phyloP scores from a whole-genome alignment of 2,113 vertebrate genomes.

The Lagopus muta region DNA sequence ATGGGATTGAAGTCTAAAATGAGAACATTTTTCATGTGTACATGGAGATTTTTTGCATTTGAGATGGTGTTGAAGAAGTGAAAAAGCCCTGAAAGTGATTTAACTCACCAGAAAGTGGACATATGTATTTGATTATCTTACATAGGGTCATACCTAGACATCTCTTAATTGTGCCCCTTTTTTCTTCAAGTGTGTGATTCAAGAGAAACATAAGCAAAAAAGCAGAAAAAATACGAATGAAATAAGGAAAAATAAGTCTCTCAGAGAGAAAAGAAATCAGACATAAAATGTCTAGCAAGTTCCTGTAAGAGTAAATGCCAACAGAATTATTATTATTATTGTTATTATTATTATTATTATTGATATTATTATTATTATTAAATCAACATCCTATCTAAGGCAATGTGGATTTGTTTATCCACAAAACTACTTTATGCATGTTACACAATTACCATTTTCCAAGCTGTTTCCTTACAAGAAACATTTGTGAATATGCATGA shows the following conservation, averaged over 20 bases:
- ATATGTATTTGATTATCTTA: background rate
- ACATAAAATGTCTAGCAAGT: background rate
- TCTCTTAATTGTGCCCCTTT: background rate
- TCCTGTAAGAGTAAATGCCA: background rate
- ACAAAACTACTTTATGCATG: constrained; percentile 4
- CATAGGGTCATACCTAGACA: background rate
- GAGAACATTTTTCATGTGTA: background rate
- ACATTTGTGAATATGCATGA: constrained; percentile 40
- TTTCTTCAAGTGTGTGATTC: background rate
- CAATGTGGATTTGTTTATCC: background rate
- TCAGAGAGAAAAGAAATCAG: background rate
- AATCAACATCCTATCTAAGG: background rate
- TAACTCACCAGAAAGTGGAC: background rate
- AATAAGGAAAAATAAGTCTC: background rate
- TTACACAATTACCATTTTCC: constrained; percentile 40
- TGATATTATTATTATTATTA: background rate
- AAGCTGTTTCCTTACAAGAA: constrained; percentile 34
- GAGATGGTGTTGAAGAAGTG: background rate
- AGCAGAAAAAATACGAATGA: background rate
- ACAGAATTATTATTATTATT: background rate
- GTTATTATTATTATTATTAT: background rate
- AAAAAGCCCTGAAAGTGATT: background rate
- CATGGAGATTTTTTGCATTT: accelerated
- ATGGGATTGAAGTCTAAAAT: background rate
- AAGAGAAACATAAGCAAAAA: constrained; percentile 1